A percentile compares a stretch with the other conserved stretches of the same genome.
phyloP scores from a whole-genome alignment of 1,140 invertebrate species.

The Ephestia elutella region DNA sequence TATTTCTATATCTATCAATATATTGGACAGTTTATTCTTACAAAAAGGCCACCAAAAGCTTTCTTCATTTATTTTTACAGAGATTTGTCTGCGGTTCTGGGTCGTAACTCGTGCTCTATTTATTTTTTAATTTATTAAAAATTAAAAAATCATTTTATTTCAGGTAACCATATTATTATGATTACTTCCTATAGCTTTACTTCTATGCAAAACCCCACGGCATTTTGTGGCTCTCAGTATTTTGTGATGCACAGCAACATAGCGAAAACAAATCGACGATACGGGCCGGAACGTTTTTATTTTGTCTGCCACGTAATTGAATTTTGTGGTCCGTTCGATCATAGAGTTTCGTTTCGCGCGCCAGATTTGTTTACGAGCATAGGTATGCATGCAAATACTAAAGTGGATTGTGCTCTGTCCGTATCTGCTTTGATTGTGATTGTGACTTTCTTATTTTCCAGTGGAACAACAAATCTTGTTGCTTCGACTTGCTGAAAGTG shows the following conservation, averaged over 20 bases:
- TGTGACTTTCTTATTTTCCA: neutral
- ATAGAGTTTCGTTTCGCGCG: constrained; percentile 28
- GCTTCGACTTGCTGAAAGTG: neutral
- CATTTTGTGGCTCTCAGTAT: neutral
- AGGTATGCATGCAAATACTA: constrained; percentile 23
- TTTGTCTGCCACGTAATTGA: constrained; percentile 68
- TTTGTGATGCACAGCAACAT: constrained; percentile 28
- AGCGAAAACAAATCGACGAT: constrained; percentile 55
- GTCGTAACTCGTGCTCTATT: too few species aligned
- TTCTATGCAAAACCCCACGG: too few species aligned
- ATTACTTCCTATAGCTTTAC: too few species aligned
- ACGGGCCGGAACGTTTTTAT: constrained; percentile 58
- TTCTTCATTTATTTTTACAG: too few species aligned
- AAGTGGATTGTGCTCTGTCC: constrained; percentile 16
- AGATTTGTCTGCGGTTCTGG: too few species aligned
- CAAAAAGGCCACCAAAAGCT: too few species aligned
- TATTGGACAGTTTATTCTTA: too few species aligned
- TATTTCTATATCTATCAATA: too few species aligned
- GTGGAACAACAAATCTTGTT: constrained; percentile 9
- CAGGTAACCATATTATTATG: too few species aligned
- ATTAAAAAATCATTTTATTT: too few species aligned
- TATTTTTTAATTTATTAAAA: too few species aligned
- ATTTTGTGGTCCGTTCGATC: constrained; percentile 62
- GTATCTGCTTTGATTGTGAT: constrained; percentile 5
- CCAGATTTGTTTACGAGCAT: constrained; percentile 36